Evolutionary conservation across 2,113 vertebrate species (phyloP).

Genomic region (Laterallus jamaicensis): DNA sequence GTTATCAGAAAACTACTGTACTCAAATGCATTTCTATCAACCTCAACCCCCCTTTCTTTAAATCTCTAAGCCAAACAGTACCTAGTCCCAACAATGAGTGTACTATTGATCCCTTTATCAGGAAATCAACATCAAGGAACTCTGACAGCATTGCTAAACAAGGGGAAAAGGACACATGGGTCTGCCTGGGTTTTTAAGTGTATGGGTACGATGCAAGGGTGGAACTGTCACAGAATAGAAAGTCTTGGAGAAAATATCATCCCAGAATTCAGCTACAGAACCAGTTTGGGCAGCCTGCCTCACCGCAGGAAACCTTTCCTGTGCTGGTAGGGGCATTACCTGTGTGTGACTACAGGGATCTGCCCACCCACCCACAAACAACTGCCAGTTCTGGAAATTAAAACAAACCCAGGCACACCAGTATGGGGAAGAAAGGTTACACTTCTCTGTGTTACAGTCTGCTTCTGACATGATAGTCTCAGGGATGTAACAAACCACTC

Average conservation of each 20-base stretch:
- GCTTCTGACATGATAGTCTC: neutral
- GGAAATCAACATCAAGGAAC: neutral
- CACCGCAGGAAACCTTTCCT: neutral
- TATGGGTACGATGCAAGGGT: rapidly evolving
- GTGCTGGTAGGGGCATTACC: neutral
- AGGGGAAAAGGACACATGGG: neutral
- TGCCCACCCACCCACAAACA: rapidly evolving
- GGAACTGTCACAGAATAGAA: neutral
- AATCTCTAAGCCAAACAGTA: neutral
- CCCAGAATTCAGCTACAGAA: neutral
- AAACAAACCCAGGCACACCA: neutral
- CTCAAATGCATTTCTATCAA: neutral
- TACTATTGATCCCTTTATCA: rapidly evolving
- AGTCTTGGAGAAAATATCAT: rapidly evolving
- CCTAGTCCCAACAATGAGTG: neutral
- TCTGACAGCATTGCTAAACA: neutral
- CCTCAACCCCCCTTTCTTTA: neutral
- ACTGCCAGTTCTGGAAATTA: neutral
- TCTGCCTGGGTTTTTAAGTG: neutral
- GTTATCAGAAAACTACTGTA: neutral
- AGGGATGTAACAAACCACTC: neutral
- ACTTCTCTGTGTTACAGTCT: neutral
- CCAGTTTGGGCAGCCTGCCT: neutral
- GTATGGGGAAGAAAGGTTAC: rapidly evolving
- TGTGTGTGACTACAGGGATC: too few species aligned